phyloP scores from a whole-genome alignment of 2,888 invertebrate species.

The Parnassius mnemosyne region DNA sequence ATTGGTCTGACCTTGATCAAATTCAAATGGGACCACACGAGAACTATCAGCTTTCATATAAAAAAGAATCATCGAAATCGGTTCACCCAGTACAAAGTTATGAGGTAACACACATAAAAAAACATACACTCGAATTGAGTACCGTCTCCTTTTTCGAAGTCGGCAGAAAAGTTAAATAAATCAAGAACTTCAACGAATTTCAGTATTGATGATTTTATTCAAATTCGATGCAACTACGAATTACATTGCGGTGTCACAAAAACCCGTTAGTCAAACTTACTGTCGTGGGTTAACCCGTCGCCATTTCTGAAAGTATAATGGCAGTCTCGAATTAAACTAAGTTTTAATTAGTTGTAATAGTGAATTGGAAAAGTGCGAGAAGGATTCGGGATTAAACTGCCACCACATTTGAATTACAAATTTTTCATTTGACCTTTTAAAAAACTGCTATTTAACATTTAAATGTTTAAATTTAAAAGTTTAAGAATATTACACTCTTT shows the following conservation, averaged over 20 bases:
- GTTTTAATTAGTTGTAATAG: conserved; percentile 79
- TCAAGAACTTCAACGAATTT: no score
- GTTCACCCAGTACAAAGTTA: no score
- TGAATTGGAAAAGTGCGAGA: conserved; percentile 53
- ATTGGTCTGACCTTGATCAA: no score
- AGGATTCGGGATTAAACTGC: conserved; percentile 31
- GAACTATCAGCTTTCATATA: no score
- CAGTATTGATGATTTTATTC: conserved; percentile 1
- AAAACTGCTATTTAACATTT: conserved; percentile 4
- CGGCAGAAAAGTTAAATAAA: no score
- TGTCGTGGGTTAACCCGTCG: conserved; percentile 35
- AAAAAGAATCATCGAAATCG: no score
- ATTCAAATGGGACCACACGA: no score
- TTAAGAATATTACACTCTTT: neutral
- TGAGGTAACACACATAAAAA: no score
- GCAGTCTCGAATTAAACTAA: conserved; percentile 72
- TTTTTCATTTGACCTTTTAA: conserved; percentile 34
- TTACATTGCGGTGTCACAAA: conserved; percentile 26
- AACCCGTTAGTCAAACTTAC: conserved; percentile 11
- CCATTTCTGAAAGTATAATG: conserved; percentile 73
- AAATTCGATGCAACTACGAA: conserved; percentile 3
- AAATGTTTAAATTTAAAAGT: conserved; percentile 2
- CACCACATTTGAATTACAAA: conserved; percentile 58
- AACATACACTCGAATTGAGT: no score
- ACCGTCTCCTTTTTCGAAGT: no score